These are phyloP conservation scores for Poecilia latipinna DNA, from an alignment of 2,113 vertebrate genomes.

Conservation along the genomic window DNA sequence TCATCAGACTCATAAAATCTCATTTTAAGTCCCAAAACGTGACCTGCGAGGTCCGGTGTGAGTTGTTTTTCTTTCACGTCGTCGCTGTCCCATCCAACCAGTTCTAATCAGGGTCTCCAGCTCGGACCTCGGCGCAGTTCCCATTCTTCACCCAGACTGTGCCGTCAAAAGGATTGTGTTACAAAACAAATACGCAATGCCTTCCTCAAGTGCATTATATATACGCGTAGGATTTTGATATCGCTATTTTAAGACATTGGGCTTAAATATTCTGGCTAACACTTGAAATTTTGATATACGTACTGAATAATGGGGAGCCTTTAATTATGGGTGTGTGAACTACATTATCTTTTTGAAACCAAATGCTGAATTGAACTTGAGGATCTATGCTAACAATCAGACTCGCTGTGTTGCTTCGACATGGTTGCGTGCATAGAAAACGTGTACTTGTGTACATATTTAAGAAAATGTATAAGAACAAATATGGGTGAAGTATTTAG, in stretches of 20 bases:
- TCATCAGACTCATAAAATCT: constrained; percentile 35
- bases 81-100: constrained; percentile 37
- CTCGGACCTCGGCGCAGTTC: constrained; percentile 48
- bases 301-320: constrained; percentile 55
- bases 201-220: constrained; percentile 79
- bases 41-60: constrained; percentile 15
- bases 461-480: constrained; percentile 38
- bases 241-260: constrained; percentile 63
- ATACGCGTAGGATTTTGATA: constrained; percentile 65
- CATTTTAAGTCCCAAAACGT: constrained; percentile 29
- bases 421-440: constrained; percentile 46
- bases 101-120: constrained; percentile 66
- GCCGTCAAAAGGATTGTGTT: constrained; percentile 68
- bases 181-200: constrained; percentile 58
- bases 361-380: constrained; percentile 72
- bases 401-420: constrained; percentile 55
- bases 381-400: constrained; percentile 74
- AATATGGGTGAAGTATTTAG: constrained; percentile 46
- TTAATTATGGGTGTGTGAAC: constrained; percentile 55
- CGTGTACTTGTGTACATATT: constrained; percentile 70
- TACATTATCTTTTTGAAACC: constrained; percentile 59
- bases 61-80: constrained; percentile 30
- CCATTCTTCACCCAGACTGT: constrained; percentile 65
- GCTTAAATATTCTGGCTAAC: constrained; percentile 67
- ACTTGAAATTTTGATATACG: constrained; percentile 71